Conservation (phyloP, 2,113 vertebrate genomes). For the Ophiodon elongatus region DNA sequence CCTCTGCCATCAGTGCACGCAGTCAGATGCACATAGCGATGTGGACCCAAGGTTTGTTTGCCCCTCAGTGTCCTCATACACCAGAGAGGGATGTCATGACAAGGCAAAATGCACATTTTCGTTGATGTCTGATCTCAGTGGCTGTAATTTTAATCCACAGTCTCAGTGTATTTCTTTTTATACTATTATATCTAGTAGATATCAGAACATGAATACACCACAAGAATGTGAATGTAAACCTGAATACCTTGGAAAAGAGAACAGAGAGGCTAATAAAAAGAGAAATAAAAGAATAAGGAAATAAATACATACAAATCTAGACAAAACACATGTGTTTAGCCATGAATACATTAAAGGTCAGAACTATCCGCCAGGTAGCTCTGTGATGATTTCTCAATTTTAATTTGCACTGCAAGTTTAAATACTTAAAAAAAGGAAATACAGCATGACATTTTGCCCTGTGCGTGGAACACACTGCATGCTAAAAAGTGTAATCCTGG, state of each 20-base stretch:
- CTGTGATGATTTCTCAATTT: neutral
- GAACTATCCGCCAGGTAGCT: neutral
- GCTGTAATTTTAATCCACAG: neutral
- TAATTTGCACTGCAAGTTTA: neutral
- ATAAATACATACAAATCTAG: neutral
- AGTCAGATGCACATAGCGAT: neutral
- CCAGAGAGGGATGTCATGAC: neutral
- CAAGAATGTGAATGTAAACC: neutral
- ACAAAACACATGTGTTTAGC: no score
- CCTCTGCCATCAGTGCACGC: constrained; percentile 13
- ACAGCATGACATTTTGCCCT: neutral
- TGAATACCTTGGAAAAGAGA: neutral
- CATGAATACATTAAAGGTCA: neutral
- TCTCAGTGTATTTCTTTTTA: neutral
- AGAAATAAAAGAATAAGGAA: neutral
- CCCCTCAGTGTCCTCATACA: neutral
- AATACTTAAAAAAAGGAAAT: neutral
- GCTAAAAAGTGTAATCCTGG: constrained; percentile 32
- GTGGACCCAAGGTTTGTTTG: constrained; percentile 20
- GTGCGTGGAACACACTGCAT: neutral
- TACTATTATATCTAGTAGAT: neutral
- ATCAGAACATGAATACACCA: neutral
- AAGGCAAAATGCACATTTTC: neutral
- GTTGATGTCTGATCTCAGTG: neutral
- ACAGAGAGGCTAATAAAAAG: neutral